A percentile compares a stretch with the other conserved stretches of the same genome.
Evolutionary conservation across 2,113 vertebrate species (phyloP).

Genomic region (Tachycineta bicolor): DNA sequence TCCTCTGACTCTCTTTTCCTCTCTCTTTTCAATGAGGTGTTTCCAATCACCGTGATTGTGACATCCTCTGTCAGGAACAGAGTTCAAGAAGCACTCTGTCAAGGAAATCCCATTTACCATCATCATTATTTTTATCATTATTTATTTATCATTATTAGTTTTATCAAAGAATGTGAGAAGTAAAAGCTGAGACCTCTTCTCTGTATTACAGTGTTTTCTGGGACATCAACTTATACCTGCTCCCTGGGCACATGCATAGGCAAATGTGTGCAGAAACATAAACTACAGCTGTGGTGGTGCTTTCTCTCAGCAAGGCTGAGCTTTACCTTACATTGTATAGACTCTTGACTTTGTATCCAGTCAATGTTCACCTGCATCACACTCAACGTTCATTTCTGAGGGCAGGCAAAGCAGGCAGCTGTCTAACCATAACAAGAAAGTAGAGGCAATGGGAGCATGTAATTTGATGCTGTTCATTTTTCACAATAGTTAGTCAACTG

Average conservation of each 20-base stretch:
- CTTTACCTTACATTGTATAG: background rate
- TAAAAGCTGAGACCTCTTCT: background rate
- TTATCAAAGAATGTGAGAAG: background rate
- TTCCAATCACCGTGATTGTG: background rate
- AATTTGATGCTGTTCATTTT: background rate
- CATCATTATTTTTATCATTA: background rate
- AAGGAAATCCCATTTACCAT: background rate
- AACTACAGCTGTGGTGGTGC: background rate
- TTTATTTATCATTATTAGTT: background rate
- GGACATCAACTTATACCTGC: background rate
- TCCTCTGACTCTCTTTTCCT: background rate
- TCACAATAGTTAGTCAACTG: background rate
- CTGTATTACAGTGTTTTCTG: background rate
- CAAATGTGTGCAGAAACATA: background rate
- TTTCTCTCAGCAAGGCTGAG: background rate
- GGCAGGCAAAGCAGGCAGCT: background rate
- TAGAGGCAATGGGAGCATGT: rapidly evolving
- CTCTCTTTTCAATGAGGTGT: background rate
- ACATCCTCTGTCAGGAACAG: background rate
- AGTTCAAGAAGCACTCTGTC: background rate
- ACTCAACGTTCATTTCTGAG: background rate
- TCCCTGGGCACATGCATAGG: background rate
- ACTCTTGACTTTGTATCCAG: background rate
- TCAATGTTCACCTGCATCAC: background rate
- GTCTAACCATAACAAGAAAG: background rate